Percentiles rank a stretch among this genome's conserved stretches.
phyloP scores from a whole-genome alignment of 2,113 vertebrate species.

The Vimba vimba region DNA sequence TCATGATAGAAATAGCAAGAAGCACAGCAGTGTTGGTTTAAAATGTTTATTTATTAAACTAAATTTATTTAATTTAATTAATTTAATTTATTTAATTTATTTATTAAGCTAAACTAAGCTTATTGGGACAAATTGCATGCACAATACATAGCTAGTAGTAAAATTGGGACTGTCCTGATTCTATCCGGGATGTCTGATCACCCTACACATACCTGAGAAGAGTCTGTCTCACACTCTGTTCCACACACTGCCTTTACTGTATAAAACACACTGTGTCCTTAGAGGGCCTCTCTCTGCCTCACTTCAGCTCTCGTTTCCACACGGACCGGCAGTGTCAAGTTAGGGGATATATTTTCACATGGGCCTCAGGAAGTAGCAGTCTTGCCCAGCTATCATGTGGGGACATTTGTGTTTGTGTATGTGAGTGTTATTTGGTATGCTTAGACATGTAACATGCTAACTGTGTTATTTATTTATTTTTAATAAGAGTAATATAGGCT shows the following conservation, averaged over 20 bases:
- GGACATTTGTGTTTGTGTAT: constrained; percentile 38
- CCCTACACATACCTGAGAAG: not conserved
- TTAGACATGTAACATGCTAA: not conserved
- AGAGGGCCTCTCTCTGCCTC: constrained; percentile 66
- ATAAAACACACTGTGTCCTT: constrained; percentile 69
- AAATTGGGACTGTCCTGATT: constrained; percentile 1
- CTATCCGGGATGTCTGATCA: constrained; percentile 4
- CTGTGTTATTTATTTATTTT: not conserved
- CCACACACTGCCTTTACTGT: constrained; percentile 65
- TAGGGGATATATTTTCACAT: constrained; percentile 78
- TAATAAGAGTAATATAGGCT: not conserved
- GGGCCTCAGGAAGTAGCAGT: constrained; percentile 76
- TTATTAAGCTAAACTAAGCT: not conserved
- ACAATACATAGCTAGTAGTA: not conserved
- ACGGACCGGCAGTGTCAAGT: constrained; percentile 67
- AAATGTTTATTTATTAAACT: not conserved
- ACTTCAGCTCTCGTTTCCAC: constrained; percentile 66
- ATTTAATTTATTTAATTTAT: no score
- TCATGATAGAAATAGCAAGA: not conserved
- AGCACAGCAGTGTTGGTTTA: not conserved
- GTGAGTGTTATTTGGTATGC: constrained; percentile 9
- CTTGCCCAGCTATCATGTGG: constrained; percentile 62
- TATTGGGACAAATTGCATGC: not conserved
- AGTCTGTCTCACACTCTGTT: constrained; percentile 33
- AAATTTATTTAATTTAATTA: no score